Base-by-base conservation (phyloP, 2,888 invertebrate species). In the Cheilosia variabilis region DNA sequence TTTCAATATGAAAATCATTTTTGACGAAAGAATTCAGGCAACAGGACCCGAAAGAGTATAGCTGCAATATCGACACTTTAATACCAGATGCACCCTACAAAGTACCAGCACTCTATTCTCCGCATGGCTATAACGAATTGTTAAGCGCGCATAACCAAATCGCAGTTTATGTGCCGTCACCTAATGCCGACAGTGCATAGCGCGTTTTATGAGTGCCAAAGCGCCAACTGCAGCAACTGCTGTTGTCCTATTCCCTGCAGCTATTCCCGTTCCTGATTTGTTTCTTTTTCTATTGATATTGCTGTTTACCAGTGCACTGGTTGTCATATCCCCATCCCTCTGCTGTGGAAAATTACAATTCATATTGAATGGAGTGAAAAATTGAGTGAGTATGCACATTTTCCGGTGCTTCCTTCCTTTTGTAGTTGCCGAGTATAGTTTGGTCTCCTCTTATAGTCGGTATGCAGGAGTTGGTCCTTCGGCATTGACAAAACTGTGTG, bases 311-410 rank as follows among this genome's bases (percentile, higher is more conserved):
- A 47, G 43, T 45, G 37, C 37, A 22, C 4, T 34, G 4, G 47
- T 13, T 22, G n/a, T 34, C 63, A 17, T 7, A 9, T n/a, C 19
- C 57, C 24, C 37, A 47, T 17, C 53, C 45, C 22, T 10, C 31
- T 37, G 15, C 43, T 34, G 45, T 68, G 55, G 69, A 87, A 87
- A 82, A 82, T 87, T 87, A 78, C 87, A 77, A 87, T 87, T 87
- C 87, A 82, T 73, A 87, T 87, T 65, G 87, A 82, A 82, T 77
- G 87, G 87, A 82, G 82, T 87, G 87, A 87, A 87, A 87, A 82
- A 87, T 87, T 82, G 76, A 87, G 82, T 87, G 82, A 87, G 73
- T 87, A 82, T 87, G 87, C 77, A 87, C 82, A 82, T 82, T 82
- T 87, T 87, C 87, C 87, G 82, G 81, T 68, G 24, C 27, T 82